phyloP scores from a whole-genome alignment of 2,797 vertebrate species.

The Platyrinchus mystaceus region DNA sequence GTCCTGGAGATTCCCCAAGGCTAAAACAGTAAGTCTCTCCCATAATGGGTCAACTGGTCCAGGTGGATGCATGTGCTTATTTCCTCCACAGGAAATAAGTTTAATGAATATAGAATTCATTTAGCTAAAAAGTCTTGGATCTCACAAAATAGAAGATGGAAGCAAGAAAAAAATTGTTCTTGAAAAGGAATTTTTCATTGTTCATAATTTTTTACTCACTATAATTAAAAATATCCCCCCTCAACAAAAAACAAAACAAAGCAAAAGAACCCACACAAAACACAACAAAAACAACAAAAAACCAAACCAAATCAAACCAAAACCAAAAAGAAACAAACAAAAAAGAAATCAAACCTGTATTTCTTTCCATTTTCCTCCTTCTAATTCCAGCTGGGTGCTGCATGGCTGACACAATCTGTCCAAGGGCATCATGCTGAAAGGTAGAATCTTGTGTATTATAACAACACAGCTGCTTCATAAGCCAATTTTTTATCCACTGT shows the following conservation, averaged over 20 bases:
- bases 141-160: neutral
- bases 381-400: neutral
- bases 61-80: conserved; percentile 53
- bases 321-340: too few species aligned
- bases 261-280: fast-evolving
- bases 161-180: neutral
- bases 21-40: conserved; percentile 56
- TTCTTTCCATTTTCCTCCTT: neutral
- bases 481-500: neutral
- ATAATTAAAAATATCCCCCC: neutral
- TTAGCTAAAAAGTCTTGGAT: conserved; percentile 44
- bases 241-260: neutral
- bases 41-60: conserved; percentile 41
- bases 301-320: too few species aligned
- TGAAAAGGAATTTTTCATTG: neutral
- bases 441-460: neutral
- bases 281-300: too few species aligned
- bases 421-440: neutral
- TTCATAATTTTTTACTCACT: neutral
- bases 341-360: neutral
- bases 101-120: conserved; percentile 50
- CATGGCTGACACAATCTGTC: neutral
- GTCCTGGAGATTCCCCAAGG: conserved; percentile 54
- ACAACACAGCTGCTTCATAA: neutral
- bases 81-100: conserved; percentile 72